Conservation (phyloP, 2,888 invertebrate genomes). For the Archaeoteleia sp. region DNA sequence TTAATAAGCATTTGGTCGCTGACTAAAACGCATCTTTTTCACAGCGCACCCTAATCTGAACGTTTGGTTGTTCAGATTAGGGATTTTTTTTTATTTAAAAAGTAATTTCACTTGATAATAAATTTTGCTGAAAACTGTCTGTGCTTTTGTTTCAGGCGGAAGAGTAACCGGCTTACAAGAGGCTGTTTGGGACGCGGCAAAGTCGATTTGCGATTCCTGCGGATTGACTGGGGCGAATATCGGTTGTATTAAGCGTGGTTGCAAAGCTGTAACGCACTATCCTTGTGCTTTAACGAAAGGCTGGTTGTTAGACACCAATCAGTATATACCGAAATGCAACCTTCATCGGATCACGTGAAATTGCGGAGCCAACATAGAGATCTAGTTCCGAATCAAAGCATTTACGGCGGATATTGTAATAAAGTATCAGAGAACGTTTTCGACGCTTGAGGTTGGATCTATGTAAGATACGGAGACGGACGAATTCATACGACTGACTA, state of each 20-base stretch:
- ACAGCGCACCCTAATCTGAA: too few relatives aligned
- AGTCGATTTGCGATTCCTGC: conserved; percentile 72
- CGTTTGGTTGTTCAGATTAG: too few relatives aligned
- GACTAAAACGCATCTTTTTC: too few relatives aligned
- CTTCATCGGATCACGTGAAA: conserved; percentile 72
- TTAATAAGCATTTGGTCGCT: too few relatives aligned
- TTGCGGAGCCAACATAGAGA: conserved; percentile 2
- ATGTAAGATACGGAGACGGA: neutral
- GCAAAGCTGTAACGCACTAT: conserved; percentile 73
- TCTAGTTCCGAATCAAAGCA: conserved; percentile 6
- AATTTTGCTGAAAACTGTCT: too few relatives aligned
- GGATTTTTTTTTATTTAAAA: too few relatives aligned
- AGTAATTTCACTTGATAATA: too few relatives aligned
- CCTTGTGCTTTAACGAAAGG: conserved; percentile 73
- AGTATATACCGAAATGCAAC: conserved; percentile 72
- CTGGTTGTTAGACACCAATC: conserved; percentile 71
- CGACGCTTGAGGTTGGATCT: neutral
- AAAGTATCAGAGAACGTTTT: too few relatives aligned
- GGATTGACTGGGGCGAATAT: conserved; percentile 74
- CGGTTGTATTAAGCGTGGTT: conserved; percentile 74
- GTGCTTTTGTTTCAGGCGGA: conserved; percentile 69
- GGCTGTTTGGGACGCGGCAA: conserved; percentile 72
- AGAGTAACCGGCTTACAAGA: conserved; percentile 71
- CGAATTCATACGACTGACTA: too few relatives aligned
- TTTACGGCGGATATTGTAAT: neutral